Conservation (phyloP, 2,888 invertebrate species). For the Antheraea yamamai region DNA sequence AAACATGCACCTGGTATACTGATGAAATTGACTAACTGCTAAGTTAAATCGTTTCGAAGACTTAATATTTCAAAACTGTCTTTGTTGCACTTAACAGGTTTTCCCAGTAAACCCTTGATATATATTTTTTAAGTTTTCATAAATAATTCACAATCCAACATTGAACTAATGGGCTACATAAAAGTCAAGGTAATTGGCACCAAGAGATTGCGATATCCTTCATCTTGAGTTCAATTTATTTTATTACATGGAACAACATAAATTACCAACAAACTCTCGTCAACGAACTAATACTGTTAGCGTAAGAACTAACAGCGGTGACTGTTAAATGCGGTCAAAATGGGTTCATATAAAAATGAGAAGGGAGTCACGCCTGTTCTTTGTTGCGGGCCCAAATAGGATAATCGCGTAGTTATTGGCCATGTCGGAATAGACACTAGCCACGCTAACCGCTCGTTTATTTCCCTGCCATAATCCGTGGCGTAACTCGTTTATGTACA, state of each 20-base stretch:
- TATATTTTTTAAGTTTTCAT: too few species aligned
- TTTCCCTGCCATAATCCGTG: slow-evolving; percentile 64
- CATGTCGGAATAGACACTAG: slow-evolving; percentile 72
- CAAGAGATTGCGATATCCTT: slow-evolving; percentile 29
- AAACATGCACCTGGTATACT: too few species aligned
- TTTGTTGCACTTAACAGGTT: too few species aligned
- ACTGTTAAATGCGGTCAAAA: slow-evolving; percentile 47
- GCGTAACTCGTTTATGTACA: slow-evolving; percentile 61
- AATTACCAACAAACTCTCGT: slow-evolving; percentile 25
- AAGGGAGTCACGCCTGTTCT: slow-evolving; percentile 67
- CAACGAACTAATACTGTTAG: slow-evolving; percentile 35
- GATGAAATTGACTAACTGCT: too few species aligned
- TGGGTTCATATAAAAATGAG: slow-evolving; percentile 50
- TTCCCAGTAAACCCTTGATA: too few species aligned
- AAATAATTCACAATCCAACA: neutral
- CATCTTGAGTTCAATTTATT: slow-evolving; percentile 9
- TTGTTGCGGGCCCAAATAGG: slow-evolving; percentile 68
- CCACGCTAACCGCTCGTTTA: slow-evolving; percentile 79
- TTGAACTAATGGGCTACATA: neutral
- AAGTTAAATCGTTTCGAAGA: too few species aligned
- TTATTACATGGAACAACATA: slow-evolving; percentile 1
- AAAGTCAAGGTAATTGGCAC: neutral
- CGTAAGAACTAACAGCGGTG: slow-evolving; percentile 30
- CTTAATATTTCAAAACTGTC: too few species aligned
- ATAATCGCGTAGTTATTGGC: slow-evolving; percentile 75